phyloP scores from a whole-genome alignment of 2,888 invertebrate species.

The Himalopsyche anomala region DNA sequence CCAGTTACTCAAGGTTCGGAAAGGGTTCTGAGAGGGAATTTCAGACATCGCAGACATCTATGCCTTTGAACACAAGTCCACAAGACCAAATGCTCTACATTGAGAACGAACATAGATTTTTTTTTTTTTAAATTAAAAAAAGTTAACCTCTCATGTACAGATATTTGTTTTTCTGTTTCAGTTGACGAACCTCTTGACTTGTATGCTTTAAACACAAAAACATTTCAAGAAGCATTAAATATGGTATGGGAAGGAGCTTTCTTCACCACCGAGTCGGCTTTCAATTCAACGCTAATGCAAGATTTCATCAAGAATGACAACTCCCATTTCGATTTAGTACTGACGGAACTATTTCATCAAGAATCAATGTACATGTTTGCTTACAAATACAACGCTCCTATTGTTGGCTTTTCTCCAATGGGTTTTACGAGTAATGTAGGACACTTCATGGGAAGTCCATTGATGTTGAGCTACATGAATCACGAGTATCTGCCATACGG shows the following conservation, averaged over 20 bases:
- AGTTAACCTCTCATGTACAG: neutral
- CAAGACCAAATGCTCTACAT: too few relatives aligned
- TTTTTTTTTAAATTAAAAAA: too few relatives aligned
- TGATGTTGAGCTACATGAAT: conserved; percentile 72
- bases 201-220: conserved; percentile 60
- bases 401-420: conserved; percentile 65
- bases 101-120: too few relatives aligned
- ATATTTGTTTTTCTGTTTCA: conserved; percentile 42
- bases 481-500: conserved; percentile 70
- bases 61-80: too few relatives aligned
- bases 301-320: conserved; percentile 66
- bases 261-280: conserved; percentile 65
- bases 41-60: too few relatives aligned
- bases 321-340: conserved; percentile 67
- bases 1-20: too few relatives aligned
- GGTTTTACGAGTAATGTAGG: conserved; percentile 65
- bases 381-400: conserved; percentile 67
- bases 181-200: conserved; percentile 60
- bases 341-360: conserved; percentile 67
- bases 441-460: conserved; percentile 66
- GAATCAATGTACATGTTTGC: conserved; percentile 68
- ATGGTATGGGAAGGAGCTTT: conserved; percentile 71
- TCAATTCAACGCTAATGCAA: conserved; percentile 62
- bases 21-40: too few relatives aligned
- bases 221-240: conserved; percentile 67